These are phyloP conservation scores for Chrysolina americana DNA, from an alignment of 2,888 invertebrate species.

Conservation along the genomic window DNA sequence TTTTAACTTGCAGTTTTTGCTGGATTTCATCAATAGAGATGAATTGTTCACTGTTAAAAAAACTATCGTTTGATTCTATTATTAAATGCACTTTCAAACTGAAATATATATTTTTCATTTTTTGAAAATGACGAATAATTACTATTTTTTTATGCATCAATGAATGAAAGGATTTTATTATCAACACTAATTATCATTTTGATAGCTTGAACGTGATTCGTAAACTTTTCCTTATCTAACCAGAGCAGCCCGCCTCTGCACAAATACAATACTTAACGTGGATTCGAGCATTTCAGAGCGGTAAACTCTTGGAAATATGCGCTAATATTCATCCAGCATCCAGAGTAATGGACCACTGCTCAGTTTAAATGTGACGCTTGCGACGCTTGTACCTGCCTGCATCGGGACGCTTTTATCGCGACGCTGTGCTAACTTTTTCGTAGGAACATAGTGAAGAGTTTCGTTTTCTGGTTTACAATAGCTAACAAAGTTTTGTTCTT, in stretches of 20 bases:
- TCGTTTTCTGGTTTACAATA: not conserved
- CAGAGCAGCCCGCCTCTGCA: constrained; percentile 3
- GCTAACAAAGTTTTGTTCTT: not conserved
- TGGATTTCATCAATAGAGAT: too few relatives aligned
- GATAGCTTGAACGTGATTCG: not conserved
- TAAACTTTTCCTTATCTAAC: not conserved
- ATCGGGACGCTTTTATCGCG: constrained; percentile 21
- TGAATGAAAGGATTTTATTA: too few relatives aligned
- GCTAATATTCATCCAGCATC: constrained; percentile 45
- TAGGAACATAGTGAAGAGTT: constrained; percentile 9
- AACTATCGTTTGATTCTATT: too few relatives aligned
- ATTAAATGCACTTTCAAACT: too few relatives aligned
- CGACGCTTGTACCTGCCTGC: constrained; percentile 31
- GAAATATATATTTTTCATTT: too few relatives aligned
- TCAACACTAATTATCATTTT: not conserved
- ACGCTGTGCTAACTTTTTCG: constrained; percentile 8
- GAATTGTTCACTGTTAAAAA: too few relatives aligned
- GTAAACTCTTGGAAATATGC: constrained; percentile 42
- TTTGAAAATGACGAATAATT: too few relatives aligned
- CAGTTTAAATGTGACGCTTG: constrained; percentile 38
- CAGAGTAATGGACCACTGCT: constrained; percentile 42
- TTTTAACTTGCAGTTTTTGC: too few relatives aligned
- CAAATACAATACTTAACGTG: constrained; percentile 15
- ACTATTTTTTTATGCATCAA: too few relatives aligned
- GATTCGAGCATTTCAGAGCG: constrained; percentile 24